These are phyloP conservation scores for Petrolisthes cinctipes DNA, from an alignment of 2,888 invertebrate genomes.

Conservation along the genomic window DNA sequence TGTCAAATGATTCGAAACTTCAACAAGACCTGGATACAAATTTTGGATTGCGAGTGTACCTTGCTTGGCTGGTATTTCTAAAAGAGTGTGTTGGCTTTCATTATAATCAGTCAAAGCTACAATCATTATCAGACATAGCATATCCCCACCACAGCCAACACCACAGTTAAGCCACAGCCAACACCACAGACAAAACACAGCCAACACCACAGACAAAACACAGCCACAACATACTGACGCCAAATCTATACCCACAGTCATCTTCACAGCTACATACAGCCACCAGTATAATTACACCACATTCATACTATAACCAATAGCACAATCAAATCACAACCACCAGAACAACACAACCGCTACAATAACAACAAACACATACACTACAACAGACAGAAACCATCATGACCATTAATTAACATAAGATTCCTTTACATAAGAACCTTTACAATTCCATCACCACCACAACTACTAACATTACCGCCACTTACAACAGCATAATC, in stretches of 20 bases:
- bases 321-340: not conserved
- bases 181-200: no score
- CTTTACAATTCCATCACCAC: not conserved
- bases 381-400: not conserved
- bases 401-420: not conserved
- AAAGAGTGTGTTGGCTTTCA: no score
- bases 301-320: not conserved
- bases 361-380: not conserved
- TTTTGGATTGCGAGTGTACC: no score
- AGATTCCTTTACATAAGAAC: no score
- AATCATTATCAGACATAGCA: no score
- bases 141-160: not conserved
- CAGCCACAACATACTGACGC: not conserved
- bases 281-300: not conserved
- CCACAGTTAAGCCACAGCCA: not conserved
- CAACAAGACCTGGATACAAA: no score
- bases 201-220: not conserved
- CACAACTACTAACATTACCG: not conserved
- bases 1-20: no score
- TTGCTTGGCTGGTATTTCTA: no score
- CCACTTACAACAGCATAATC: not conserved
- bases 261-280: not conserved
- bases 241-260: not conserved
- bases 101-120: no score
- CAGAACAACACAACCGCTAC: not conserved